Evolutionary conservation across 2,797 vertebrate genomes (phyloP), one percentile per base, ranked within the genome.

Genomic region (Aeoliscus strigatus): DNA sequence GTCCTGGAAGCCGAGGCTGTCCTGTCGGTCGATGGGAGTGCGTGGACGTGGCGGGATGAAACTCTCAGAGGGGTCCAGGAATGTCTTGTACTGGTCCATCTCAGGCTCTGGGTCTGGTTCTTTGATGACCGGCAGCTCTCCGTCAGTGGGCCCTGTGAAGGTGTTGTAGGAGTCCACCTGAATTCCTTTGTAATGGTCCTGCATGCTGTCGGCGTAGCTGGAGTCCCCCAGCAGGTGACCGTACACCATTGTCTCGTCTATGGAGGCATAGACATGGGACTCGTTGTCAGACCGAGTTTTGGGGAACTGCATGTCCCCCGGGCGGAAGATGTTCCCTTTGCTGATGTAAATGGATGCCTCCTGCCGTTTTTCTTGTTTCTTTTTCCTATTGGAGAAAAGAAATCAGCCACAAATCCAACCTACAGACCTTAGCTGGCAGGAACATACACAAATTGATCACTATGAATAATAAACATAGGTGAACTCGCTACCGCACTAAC

Each of bases 161-260:
- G 91, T 89, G 4, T 64, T 78, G 60, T 95, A 98, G 3, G 91
- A 77, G 27, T 94, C 93, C 14, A 87, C 71, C 69, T 87, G 90
- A 1, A 84, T 79, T 9, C 72, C 29, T 0, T 79, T 76, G 51
- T 34, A 78, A 25, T 25, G 63, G 73, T 58, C 86, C 1, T 56
- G 54, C 2, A 64, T 2, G 17, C 36, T 51, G 33, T 71, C 61
- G 0, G 35, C 3, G 5, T 76, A 85, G n/a, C 40, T 66, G 12
- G 82, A 51, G 14, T 86, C 73, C 4, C 73, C 69, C 40, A 92
- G 76, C 45, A 94, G 80, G 51, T 93, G 88, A 5, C 89, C 82
- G 1, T 96, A 97, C 4, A 91, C 82, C 86, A 91, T 80, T 2
- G 76, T 76, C 1, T 97, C 94, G 0, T 98, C 94, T 5, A 97